Base-by-base conservation (phyloP, 1,140 invertebrate species). In the Achatina immaculata region DNA sequence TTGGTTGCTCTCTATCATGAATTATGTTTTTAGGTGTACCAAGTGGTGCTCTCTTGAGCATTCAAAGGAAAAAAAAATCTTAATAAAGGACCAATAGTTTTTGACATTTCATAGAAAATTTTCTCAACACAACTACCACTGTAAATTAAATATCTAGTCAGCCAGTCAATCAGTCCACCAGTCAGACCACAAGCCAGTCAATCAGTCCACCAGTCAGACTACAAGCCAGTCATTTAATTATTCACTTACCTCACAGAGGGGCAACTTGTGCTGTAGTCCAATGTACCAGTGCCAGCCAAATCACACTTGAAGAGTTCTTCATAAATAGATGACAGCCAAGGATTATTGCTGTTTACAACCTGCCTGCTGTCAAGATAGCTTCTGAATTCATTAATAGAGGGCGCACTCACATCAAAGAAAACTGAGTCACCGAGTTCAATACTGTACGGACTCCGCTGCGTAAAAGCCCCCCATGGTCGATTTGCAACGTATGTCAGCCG, bases 301-400 rank as follows among this genome's bases (percentile, higher is more conserved):
- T 85, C 83, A 83, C 89, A 90, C 7, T 79, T 51, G 51, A 83
- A 85, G 38, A 82, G 66, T 7, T 80, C 80, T 74, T 89, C 80
- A 66, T 86, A 90, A 75, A 85, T 88, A n/a, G 89, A 88, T 40
- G 81, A 40, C 58, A 89, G 86, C 89, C 89, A 90, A 11, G 88
- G 89, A 62, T 90, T 89, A 31, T 43, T 51, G 16, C 45, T 66
- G 34, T 1, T 65, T 0, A 36, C 16, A 0, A 74, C 62, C 19
- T 58, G 77, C 21, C 76, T 68, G n/a, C 24, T 71, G 24, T 51
- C 55, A 21, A 86, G 43, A 74, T 81, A 86, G 19, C 9, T 72
- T 21, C 76, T 51, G 68, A 87, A 87, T 0, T 80, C 75, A 21
- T 51, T 24, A 11, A 86, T 40, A 1, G 38, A 48, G 14, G 82